phyloP scores from a whole-genome alignment of 1,140 invertebrate genomes.

The Drosophila orosa region DNA sequence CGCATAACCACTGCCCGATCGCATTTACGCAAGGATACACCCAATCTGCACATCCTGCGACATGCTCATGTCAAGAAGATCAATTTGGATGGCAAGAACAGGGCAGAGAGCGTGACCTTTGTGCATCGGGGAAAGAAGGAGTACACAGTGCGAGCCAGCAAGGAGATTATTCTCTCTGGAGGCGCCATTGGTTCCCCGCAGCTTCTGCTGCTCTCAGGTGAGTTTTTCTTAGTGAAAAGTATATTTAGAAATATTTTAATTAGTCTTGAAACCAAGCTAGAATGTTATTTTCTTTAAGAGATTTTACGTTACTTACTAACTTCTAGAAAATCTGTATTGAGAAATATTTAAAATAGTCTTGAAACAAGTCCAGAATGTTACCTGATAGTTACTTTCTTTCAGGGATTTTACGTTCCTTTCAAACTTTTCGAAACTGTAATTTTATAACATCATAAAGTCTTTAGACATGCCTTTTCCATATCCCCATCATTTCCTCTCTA shows the following conservation, averaged over 20 bases:
- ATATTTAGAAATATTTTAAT: not conserved
- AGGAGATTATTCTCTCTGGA: conserved; percentile 85
- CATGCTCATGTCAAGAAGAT: conserved; percentile 91
- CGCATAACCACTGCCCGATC: conserved; percentile 87
- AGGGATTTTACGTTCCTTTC: not conserved
- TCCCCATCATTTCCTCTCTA: no score
- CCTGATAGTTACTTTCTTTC: no score
- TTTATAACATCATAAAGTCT: no score
- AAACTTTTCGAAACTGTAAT: not conserved
- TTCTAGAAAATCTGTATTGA: no score
- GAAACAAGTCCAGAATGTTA: not conserved
- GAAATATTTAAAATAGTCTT: not conserved
- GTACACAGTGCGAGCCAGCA: conserved; percentile 66
- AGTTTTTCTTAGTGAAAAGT: not conserved
- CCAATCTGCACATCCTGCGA: conserved; percentile 90
- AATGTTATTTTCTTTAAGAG: no score
- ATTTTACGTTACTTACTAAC: no score
- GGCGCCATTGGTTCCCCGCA: conserved; percentile 86
- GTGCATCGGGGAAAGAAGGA: conserved; percentile 86
- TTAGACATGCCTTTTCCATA: no score
- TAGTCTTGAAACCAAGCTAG: no score
- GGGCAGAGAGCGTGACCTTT: conserved; percentile 91
- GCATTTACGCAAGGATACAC: conserved; percentile 87
- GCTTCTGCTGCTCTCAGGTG: conserved; percentile 87
- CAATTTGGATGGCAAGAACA: conserved; percentile 88